Percentiles rank a stretch among this genome's conserved stretches.
phyloP scores from a whole-genome alignment of 1,140 invertebrate species.

The Trichonephila clavipes region DNA sequence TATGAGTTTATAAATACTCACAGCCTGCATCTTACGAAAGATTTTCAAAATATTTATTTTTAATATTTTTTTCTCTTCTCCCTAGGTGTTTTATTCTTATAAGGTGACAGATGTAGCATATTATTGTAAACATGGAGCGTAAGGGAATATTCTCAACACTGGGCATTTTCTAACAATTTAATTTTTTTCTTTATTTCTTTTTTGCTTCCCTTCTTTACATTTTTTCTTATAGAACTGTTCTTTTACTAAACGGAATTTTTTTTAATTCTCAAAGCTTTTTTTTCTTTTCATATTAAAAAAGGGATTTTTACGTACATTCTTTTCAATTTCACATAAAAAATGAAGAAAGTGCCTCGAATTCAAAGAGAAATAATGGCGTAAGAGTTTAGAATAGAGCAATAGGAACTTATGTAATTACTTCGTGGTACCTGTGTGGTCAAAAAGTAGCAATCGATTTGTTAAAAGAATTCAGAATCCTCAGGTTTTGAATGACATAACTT shows the following conservation, averaged over 20 bases:
- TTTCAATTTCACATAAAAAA: conserved; percentile 31
- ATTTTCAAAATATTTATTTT: not conserved
- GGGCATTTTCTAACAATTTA: conserved; percentile 35
- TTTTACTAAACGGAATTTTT: not conserved
- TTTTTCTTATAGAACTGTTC: not conserved
- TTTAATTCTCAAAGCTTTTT: not conserved
- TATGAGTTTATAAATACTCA: not conserved
- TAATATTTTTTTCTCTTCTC: not conserved
- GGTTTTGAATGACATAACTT: not conserved
- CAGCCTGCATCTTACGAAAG: not conserved
- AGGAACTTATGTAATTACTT: not conserved
- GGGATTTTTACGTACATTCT: not conserved
- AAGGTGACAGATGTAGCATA: not conserved
- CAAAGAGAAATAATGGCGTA: not conserved
- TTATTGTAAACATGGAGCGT: not conserved
- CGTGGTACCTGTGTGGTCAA: not conserved
- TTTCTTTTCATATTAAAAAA: not conserved
- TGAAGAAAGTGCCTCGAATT: not conserved
- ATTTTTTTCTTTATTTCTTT: not conserved
- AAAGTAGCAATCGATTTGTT: not conserved
- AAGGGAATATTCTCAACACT: not conserved
- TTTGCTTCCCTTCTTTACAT: not conserved
- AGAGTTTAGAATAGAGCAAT: not conserved
- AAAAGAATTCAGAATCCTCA: not conserved
- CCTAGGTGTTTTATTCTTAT: not conserved